phyloP scores from a whole-genome alignment of 2,888 invertebrate genomes.

The Dinocampus coccinellae region DNA sequence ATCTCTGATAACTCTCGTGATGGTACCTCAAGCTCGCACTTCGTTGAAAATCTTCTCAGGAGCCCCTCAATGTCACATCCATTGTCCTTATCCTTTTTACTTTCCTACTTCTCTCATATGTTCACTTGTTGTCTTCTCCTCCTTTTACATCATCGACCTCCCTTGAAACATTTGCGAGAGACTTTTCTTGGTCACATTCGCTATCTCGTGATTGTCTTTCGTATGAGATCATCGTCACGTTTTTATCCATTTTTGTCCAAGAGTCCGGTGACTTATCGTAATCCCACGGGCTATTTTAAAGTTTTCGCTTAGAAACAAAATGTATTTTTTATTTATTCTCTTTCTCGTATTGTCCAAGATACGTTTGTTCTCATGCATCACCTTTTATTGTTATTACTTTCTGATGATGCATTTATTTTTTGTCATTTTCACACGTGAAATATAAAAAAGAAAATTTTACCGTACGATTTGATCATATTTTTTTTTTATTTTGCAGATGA shows the following conservation, averaged over 20 bases:
- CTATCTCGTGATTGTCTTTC: slow-evolving; percentile 1
- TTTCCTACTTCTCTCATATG: not conserved
- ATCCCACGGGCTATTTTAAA: slow-evolving; percentile 27
- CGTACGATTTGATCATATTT: too few species aligned
- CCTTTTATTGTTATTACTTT: too few species aligned
- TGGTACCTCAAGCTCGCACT: slow-evolving; percentile 42
- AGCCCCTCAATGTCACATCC: slow-evolving; percentile 10
- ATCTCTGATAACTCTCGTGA: slow-evolving; percentile 63
- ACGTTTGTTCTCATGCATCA: too few species aligned
- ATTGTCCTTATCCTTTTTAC: not conserved
- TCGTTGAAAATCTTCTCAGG: slow-evolving; percentile 2
- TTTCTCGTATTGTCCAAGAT: too few species aligned
- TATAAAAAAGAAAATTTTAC: too few species aligned
- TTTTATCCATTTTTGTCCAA: not conserved
- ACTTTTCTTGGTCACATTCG: not conserved
- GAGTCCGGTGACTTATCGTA: slow-evolving; percentile 30
- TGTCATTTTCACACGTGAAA: too few species aligned
- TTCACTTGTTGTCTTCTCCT: not conserved
- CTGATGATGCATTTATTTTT: too few species aligned
- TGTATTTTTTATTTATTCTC: not conserved
- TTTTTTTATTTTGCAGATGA: too few species aligned
- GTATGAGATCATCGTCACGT: slow-evolving; percentile 1
- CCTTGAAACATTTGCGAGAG: too few species aligned
- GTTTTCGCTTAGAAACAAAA: slow-evolving; percentile 17
- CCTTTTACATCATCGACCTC: not conserved